Evolutionary conservation across 2,797 vertebrate genomes (phyloP), one percentile per base, ranked within the genome.

Genomic region (Dryobates pubescens): DNA sequence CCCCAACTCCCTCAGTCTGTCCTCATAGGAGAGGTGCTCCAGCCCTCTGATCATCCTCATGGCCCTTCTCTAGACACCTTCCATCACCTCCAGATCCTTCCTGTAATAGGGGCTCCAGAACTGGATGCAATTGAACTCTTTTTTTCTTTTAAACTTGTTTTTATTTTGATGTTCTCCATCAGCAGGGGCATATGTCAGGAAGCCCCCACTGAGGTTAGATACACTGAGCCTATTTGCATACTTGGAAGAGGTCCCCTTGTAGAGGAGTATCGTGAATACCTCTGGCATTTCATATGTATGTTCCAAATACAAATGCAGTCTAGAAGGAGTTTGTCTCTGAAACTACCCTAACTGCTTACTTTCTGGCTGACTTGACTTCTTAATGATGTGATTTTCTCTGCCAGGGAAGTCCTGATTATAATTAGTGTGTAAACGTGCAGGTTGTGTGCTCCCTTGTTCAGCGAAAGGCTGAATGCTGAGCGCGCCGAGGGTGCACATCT

Each of bases 241-340:
- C 74, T 93, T 95, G 93, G 92, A 96, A 92, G 64, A 77, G 18
- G 36, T 92, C 51, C 71, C 67, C 62, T 64, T 82, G 68, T n/a
- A 95, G 71, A 95, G 41, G 56, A 95, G 74, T 22, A 58, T 61
- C 57, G 65, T 68, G 93, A 95, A 91, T 89, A 94, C 58, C 87
- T 92, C 92, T 94, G 91, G 80, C 80, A 86, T 95, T 95, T 96
- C 62, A 62, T 80, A 92, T 86, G 92, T 78, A 90, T 73, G 77
- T 91, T 88, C 94, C 89, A 94, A 96, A 94, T 95, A 82, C 89
- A 95, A 93, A 89, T 74, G 32, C 71, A 76, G 93, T 58, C 82
- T 89, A 89, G 90, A 38, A 95, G 82, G 85, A 91, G 64, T 88
- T 94, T 94, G 62, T 77, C 87, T 90, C 64, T 3, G 18, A 83